phyloP scores from a whole-genome alignment of 2,113 vertebrate species.

The Arizona elegans region DNA sequence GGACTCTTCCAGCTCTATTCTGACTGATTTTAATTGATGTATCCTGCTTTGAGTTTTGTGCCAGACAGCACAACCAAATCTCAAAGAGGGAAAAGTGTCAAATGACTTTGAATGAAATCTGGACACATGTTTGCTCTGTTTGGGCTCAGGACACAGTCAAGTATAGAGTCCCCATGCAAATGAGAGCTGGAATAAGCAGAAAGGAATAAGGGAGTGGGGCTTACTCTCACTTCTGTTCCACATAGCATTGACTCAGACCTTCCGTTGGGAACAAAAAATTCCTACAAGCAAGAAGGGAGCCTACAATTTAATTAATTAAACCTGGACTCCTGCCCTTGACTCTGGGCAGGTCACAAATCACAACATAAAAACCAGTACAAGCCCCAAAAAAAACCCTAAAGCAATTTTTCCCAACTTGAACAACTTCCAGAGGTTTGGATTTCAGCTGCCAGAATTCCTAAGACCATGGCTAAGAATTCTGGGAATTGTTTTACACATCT shows the following conservation, averaged over 20 bases:
- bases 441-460: neutral
- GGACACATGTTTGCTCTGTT: neutral
- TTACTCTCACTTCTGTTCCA: neutral
- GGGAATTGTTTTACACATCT: neutral
- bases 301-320: neutral
- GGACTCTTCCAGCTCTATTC: no score
- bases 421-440: neutral
- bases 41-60: neutral
- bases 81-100: neutral
- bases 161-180: neutral
- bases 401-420: neutral
- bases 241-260: neutral
- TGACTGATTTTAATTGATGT: neutral
- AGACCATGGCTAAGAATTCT: neutral
- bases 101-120: neutral
- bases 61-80: neutral
- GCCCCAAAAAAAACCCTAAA: neutral
- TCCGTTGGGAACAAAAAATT: neutral
- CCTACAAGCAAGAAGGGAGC: neutral
- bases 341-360: neutral
- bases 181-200: neutral
- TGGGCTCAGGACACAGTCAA: neutral
- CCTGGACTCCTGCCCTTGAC: neutral
- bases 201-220: neutral
- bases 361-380: neutral